A percentile compares a stretch with the other conserved stretches of the same genome.
Conservation (phyloP, 2,888 invertebrate genomes). For the Cabera pusaria region DNA sequence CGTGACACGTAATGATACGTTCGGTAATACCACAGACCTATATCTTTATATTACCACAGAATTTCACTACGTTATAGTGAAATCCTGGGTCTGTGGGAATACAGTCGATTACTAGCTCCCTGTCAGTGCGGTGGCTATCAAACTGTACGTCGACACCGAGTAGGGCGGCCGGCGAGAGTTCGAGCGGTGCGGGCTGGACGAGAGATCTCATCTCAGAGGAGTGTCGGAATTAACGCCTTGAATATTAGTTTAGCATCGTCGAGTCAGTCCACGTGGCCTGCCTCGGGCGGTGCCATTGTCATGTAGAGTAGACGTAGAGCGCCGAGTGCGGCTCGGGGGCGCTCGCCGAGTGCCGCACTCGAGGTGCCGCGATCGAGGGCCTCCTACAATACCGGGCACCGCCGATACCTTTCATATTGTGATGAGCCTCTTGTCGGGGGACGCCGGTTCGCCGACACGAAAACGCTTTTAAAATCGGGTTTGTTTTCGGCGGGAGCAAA, state of each 20-base stretch:
- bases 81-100: no score
- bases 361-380: conserved; percentile 9
- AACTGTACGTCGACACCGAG: no score
- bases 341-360: conserved; percentile 1
- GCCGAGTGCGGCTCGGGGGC: conserved; percentile 10
- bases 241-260: conserved; percentile 39
- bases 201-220: no score
- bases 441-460: conserved; percentile 2
- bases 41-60: no score
- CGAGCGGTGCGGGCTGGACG: no score
- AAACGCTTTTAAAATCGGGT: conserved; percentile 1
- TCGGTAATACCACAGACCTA: no score
- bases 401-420: conserved; percentile 19
- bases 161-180: no score
- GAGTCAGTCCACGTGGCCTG: conserved; percentile 18
- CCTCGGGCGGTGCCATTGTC: conserved; percentile 15
- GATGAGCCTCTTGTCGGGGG: conserved; percentile 9
- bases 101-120: no score
- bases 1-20: no score
- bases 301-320: conserved; percentile 25
- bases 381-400: conserved; percentile 12
- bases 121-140: no score
- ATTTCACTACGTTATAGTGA: no score
- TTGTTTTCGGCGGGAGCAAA: no score
- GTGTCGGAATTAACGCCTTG: conserved; percentile 32